Conservation (phyloP, 2,113 vertebrate species). For the Gorsachius goisagi region DNA sequence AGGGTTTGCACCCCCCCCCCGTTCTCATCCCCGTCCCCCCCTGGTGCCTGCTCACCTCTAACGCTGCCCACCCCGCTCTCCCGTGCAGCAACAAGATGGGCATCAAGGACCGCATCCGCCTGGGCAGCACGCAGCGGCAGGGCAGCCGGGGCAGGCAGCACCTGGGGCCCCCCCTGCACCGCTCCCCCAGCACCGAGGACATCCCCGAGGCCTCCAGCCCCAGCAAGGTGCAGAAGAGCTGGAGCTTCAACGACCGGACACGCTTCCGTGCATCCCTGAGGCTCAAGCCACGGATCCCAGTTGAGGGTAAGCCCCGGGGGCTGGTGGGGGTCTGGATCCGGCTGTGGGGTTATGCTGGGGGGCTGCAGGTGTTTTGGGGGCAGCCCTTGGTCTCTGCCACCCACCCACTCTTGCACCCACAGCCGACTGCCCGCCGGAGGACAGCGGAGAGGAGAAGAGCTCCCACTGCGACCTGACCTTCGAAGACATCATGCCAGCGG, state of each 20-base stretch:
- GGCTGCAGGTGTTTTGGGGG: fast-evolving
- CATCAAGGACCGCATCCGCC: constrained; percentile 92
- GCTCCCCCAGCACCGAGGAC: constrained; percentile 86
- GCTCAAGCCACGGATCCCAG: constrained; percentile 82
- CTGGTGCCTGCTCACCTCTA: not conserved
- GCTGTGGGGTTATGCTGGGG: not conserved
- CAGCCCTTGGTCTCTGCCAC: fast-evolving
- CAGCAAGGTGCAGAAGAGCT: constrained; percentile 96
- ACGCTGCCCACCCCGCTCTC: not conserved
- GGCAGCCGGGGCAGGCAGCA: constrained; percentile 75
- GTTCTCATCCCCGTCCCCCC: not conserved
- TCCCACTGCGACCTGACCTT: constrained; percentile 89
- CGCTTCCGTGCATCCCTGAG: constrained; percentile 92
- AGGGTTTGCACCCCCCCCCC: not conserved
- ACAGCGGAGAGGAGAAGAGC: constrained; percentile 87
- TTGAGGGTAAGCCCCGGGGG: constrained; percentile 75
- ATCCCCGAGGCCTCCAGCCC: constrained; percentile 84
- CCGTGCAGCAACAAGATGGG: constrained; percentile 86
- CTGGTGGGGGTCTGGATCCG: fast-evolving
- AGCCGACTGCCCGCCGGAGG: constrained; percentile 85
- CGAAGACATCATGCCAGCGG: constrained; percentile 88
- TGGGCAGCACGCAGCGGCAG: constrained; percentile 85
- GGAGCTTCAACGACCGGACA: constrained; percentile 97
- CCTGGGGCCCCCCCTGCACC: constrained; percentile 75
- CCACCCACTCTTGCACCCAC: not conserved